Percentiles rank a stretch among this genome's conserved stretches.
Conservation (phyloP, 2,113 vertebrate species). For the Lagopus muta region DNA sequence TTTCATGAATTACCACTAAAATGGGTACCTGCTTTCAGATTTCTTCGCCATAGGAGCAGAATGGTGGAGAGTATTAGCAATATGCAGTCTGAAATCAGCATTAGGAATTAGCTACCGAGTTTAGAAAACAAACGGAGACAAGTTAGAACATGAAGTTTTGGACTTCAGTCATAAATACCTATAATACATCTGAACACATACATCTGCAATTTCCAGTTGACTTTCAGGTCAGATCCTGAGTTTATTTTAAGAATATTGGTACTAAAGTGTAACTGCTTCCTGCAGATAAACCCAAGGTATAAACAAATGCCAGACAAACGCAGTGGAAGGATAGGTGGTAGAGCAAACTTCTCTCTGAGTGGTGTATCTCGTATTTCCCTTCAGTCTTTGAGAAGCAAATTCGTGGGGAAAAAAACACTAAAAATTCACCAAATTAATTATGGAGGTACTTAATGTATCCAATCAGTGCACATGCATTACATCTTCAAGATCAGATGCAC, state of each 20-base stretch:
- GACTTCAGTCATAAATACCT: neutral
- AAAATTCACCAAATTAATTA: neutral
- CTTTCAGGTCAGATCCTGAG: slow-evolving; percentile 7
- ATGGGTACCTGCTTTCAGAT: neutral
- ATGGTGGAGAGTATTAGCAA: neutral
- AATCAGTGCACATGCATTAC: neutral
- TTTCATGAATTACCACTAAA: neutral
- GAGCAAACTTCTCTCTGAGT: neutral
- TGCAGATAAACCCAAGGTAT: neutral
- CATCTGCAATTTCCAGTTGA: neutral
- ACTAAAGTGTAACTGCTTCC: neutral
- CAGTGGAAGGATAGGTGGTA: neutral
- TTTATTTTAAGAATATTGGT: slow-evolving; percentile 2
- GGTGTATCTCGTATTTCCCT: neutral
- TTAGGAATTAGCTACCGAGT: neutral
- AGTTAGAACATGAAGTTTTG: slow-evolving; percentile 1
- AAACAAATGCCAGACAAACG: neutral
- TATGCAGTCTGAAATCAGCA: neutral
- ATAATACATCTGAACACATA: neutral
- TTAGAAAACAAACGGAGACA: neutral
- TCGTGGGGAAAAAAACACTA: neutral
- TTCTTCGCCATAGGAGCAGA: neutral
- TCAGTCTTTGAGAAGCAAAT: neutral
- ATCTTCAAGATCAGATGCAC: neutral
- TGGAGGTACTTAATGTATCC: neutral